These are phyloP conservation scores for Philereme vetulata DNA, from an alignment of 2,888 invertebrate species.

Conservation along the genomic window DNA sequence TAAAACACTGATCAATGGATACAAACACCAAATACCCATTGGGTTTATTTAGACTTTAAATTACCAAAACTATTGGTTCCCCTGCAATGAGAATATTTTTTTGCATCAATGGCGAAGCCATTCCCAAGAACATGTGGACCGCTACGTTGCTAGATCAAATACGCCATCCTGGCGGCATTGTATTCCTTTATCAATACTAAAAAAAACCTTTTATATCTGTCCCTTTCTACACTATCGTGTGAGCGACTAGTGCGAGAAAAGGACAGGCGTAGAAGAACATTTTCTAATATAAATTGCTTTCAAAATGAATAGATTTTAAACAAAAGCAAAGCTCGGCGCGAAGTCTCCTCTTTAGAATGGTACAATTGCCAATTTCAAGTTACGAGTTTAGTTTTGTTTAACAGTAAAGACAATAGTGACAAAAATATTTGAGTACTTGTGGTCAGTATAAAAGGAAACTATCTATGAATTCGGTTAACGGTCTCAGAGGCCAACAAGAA, in stretches of 20 bases:
- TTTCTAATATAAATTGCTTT: constrained; percentile 68
- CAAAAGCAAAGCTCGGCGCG: constrained; percentile 58
- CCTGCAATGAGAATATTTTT: constrained; percentile 66
- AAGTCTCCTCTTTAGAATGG: constrained; percentile 42
- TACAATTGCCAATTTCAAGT: constrained; percentile 44
- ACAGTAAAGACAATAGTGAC: neutral
- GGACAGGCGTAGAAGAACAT: constrained; percentile 53
- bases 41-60: constrained; percentile 3
- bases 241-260: constrained; percentile 44
- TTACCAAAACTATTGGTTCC: constrained; percentile 58
- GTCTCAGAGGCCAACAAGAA: too few relatives aligned
- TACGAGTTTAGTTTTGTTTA: constrained; percentile 1
- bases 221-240: constrained; percentile 54
- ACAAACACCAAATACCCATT: too few relatives aligned
- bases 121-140: constrained; percentile 82
- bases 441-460: neutral
- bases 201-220: constrained; percentile 61
- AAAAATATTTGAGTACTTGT: neutral
- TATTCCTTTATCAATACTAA: constrained; percentile 76
- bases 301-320: constrained; percentile 73
- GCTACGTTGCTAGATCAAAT: constrained; percentile 82
- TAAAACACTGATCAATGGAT: too few relatives aligned
- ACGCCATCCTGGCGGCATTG: constrained; percentile 81
- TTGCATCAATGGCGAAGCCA: constrained; percentile 78
- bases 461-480: too few relatives aligned